phyloP scores from a whole-genome alignment of 2,888 invertebrate genomes.

The Pharmacophagus antenor region DNA sequence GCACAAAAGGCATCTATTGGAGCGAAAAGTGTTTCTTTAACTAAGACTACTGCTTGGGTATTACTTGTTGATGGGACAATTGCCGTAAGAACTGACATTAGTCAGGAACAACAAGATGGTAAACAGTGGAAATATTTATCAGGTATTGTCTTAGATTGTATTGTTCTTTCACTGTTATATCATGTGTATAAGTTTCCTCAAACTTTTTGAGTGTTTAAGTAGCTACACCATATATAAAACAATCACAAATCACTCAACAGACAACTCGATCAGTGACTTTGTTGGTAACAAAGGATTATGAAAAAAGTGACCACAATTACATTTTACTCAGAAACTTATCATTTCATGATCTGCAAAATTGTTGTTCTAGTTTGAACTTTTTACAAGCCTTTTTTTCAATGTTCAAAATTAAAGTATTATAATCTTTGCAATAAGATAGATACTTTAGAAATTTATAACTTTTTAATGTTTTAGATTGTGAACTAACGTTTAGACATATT shows the following conservation, averaged over 20 bases:
- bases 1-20: conserved; percentile 58
- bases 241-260: no score
- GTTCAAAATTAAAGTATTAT: no score
- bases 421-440: background rate
- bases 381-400: no score
- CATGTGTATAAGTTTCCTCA: background rate
- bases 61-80: conserved; percentile 87
- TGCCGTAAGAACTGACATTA: conserved; percentile 89
- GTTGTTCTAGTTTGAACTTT: no score
- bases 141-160: conserved; percentile 28
- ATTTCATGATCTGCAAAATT: no score
- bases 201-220: no score
- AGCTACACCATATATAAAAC: no score
- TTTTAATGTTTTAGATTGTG: conserved; percentile 53
- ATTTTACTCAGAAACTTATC: no score
- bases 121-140: conserved; percentile 88
- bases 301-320: no score
- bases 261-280: no score
- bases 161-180: no score
- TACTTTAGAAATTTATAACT: background rate
- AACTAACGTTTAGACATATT: conserved; percentile 84
- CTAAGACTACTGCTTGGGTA: conserved; percentile 88
- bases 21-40: conserved; percentile 88
- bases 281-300: no score
- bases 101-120: conserved; percentile 88